phyloP scores from a whole-genome alignment of 92 coral and sea anemone species.

The Parazoanthus darwini region DNA sequence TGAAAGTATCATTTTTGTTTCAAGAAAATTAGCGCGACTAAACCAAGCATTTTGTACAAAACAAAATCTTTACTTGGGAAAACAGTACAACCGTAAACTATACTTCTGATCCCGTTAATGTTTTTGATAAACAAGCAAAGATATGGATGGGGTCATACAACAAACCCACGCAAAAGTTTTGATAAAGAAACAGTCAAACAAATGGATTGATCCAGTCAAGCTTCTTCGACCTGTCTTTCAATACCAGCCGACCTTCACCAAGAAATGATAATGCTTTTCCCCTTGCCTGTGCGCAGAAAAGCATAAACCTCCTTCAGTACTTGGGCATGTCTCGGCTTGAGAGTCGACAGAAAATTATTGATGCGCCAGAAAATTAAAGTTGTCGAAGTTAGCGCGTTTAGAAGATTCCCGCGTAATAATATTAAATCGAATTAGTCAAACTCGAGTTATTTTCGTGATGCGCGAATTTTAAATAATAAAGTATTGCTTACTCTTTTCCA shows the following conservation, averaged over 20 bases:
- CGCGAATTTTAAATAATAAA: too few relatives aligned
- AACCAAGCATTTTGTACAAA: neutral
- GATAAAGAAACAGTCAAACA: neutral
- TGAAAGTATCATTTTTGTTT: too few relatives aligned
- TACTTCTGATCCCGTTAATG: neutral
- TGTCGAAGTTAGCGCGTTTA: too few relatives aligned
- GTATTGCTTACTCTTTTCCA: too few relatives aligned
- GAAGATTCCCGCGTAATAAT: too few relatives aligned
- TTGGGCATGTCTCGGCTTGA: constrained; percentile 4
- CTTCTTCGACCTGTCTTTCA: neutral
- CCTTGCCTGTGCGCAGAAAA: constrained; percentile 16
- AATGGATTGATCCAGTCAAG: neutral
- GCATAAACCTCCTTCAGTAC: constrained; percentile 8
- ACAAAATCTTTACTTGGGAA: neutral
- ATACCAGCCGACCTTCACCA: neutral
- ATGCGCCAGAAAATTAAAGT: too few relatives aligned
- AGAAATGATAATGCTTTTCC: constrained; percentile 1
- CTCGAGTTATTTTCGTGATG: too few relatives aligned
- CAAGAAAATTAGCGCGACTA: too few relatives aligned
- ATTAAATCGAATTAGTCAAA: too few relatives aligned
- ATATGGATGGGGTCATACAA: too few relatives aligned
- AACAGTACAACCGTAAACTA: neutral
- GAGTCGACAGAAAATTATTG: neutral
- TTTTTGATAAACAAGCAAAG: too few relatives aligned
- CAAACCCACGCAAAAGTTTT: too few relatives aligned